Evolutionary conservation across 2,888 invertebrate genomes (phyloP).

Genomic region (Aspidapion aeneum): DNA sequence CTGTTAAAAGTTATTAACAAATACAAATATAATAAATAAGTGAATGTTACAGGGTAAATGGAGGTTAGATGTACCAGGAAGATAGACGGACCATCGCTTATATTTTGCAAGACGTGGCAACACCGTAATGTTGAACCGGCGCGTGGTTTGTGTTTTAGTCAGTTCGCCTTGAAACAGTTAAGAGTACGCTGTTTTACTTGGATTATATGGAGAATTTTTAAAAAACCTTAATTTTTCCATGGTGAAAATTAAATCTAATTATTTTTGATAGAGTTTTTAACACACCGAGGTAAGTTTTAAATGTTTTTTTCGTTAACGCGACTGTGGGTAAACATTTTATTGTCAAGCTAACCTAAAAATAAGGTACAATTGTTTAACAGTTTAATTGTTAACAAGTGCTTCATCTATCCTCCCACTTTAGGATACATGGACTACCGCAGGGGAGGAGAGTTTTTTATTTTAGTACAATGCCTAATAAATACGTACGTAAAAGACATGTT

Average conservation of each 20-base stretch:
- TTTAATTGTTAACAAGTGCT: too few species aligned
- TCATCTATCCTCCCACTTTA: too few species aligned
- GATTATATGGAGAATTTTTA: background rate
- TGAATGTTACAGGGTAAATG: constrained; percentile 4
- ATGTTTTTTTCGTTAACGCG: too few species aligned
- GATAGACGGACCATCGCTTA: background rate
- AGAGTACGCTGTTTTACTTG: background rate
- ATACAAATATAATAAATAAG: too few species aligned
- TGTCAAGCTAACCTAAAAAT: too few species aligned
- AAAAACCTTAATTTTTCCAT: background rate
- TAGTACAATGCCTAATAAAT: background rate
- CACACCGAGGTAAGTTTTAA: too few species aligned
- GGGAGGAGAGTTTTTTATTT: background rate
- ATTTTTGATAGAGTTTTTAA: too few species aligned
- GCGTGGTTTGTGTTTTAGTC: background rate
- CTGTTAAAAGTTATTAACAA: too few species aligned
- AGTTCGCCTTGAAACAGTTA: constrained; percentile 1
- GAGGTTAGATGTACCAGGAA: background rate
- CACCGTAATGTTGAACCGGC: constrained; percentile 1
- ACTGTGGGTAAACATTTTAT: too few species aligned
- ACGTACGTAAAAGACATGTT: constrained; percentile 3
- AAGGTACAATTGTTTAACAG: too few species aligned
- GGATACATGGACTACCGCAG: too few species aligned
- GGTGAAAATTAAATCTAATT: background rate
- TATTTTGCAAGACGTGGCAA: background rate